Conservation (phyloP, 1,140 invertebrate species). For the Trinorchestia longiramus region DNA sequence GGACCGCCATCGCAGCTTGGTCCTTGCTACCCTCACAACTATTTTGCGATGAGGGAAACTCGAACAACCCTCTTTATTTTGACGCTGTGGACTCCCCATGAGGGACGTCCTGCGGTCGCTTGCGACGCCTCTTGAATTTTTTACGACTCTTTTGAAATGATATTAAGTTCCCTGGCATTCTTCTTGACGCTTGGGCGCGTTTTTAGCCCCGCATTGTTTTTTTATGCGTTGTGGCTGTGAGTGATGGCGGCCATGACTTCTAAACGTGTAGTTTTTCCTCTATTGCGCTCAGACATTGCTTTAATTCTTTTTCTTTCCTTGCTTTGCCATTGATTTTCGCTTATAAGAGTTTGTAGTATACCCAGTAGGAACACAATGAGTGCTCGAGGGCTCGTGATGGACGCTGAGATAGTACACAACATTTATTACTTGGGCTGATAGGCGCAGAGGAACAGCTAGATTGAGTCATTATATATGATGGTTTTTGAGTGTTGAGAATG, state of each 20-base stretch:
- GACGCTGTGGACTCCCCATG: not conserved
- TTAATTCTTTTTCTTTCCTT: not conserved
- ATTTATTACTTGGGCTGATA: no score
- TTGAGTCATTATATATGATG: not conserved
- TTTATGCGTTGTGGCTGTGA: not conserved
- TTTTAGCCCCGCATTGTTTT: not conserved
- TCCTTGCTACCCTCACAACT: not conserved
- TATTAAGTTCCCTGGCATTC: conserved; percentile 30
- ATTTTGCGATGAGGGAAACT: not conserved
- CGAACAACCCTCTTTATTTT: not conserved
- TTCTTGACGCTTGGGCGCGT: not conserved
- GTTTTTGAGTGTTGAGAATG: not conserved
- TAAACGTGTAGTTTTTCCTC: not conserved
- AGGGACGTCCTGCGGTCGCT: not conserved
- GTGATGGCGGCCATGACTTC: not conserved
- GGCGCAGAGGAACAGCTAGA: no score
- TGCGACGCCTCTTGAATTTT: conserved; percentile 23
- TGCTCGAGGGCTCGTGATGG: not conserved
- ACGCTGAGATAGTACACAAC: no score
- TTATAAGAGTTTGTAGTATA: not conserved
- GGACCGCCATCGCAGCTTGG: not conserved
- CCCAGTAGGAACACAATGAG: not conserved
- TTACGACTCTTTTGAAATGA: not conserved
- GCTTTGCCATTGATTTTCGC: not conserved
- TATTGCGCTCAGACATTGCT: not conserved